phyloP scores from a whole-genome alignment of 92 coral and sea anemone species.

The Porites divaricata region DNA sequence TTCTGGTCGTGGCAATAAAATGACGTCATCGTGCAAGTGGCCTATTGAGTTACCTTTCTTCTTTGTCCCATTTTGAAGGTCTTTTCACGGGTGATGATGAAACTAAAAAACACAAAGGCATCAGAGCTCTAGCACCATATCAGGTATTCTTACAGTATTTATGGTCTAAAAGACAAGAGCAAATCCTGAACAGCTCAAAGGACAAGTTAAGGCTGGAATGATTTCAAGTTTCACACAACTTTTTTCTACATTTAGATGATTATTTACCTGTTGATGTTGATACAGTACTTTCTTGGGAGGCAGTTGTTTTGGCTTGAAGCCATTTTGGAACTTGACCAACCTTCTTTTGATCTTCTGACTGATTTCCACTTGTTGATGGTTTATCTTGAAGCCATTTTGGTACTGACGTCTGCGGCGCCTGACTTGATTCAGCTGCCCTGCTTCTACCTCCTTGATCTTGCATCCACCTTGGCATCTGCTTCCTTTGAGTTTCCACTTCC shows the following conservation, averaged over 20 bases:
- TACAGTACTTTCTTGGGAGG: constrained; percentile 2
- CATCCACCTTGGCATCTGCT: constrained; percentile 79
- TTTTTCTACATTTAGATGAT: neutral
- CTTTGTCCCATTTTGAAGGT: constrained; percentile 28
- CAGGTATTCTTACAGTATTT: no score
- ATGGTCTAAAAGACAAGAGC: no score
- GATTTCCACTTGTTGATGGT: neutral
- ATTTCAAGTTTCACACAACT: no score
- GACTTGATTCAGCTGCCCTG: neutral
- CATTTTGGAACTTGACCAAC: constrained; percentile 64
- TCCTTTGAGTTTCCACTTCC: constrained; percentile 11
- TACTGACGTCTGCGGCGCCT: neutral
- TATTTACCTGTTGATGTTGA: constrained; percentile 26
- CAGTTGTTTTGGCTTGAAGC: constrained; percentile 51
- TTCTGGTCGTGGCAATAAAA: no score
- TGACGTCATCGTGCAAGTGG: no score
- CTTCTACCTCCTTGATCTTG: constrained; percentile 29
- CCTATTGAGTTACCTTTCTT: constrained; percentile 17
- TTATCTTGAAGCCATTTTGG: constrained; percentile 62
- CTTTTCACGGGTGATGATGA: neutral
- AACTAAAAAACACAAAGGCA: constrained; percentile 5
- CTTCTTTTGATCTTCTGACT: constrained; percentile 14
- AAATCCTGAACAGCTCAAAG: no score
- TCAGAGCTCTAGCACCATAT: neutral
- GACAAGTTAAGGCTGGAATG: no score